Conservation (phyloP, 2,113 vertebrate species). For the Pelobates fuscus region DNA sequence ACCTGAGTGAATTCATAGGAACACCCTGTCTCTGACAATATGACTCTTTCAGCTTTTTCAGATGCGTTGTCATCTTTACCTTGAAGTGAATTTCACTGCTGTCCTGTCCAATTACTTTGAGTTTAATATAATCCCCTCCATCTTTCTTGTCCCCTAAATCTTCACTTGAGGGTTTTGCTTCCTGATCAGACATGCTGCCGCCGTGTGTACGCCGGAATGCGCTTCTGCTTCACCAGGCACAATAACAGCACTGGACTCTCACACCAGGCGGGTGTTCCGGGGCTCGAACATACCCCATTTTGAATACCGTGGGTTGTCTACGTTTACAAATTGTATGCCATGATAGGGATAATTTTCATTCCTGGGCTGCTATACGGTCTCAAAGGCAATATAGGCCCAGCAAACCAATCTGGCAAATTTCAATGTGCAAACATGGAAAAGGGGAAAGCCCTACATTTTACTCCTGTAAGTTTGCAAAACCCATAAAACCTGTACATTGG, state of each 20-base stretch:
- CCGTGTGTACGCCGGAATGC: slow-evolving; percentile 5
- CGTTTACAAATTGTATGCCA: too few species aligned
- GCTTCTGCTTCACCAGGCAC: slow-evolving; percentile 16
- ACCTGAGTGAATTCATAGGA: slow-evolving; percentile 94
- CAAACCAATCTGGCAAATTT: too few species aligned
- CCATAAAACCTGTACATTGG: too few species aligned
- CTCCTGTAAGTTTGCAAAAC: too few species aligned
- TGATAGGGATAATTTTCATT: too few species aligned
- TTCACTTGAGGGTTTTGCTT: slow-evolving; percentile 95
- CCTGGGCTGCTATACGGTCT: too few species aligned
- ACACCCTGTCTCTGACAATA: slow-evolving; percentile 99
- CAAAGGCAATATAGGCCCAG: too few species aligned
- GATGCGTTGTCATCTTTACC: slow-evolving; percentile 99
- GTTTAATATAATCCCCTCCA: slow-evolving; percentile 93
- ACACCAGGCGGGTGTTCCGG: slow-evolving; percentile 25
- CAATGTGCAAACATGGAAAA: too few species aligned
- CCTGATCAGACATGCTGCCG: slow-evolving; percentile 66
- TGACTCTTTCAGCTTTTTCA: slow-evolving; percentile 99
- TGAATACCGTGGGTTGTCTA: too few species aligned
- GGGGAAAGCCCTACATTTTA: too few species aligned
- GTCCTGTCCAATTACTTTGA: slow-evolving; percentile 99
- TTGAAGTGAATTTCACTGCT: slow-evolving; percentile 99
- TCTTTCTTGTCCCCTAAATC: slow-evolving; percentile 96
- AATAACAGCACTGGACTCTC: slow-evolving; percentile 34
- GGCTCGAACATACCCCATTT: too few species aligned